Base-by-base conservation (phyloP, 2,113 vertebrate genomes). In the Rhynchomys soricoides region DNA sequence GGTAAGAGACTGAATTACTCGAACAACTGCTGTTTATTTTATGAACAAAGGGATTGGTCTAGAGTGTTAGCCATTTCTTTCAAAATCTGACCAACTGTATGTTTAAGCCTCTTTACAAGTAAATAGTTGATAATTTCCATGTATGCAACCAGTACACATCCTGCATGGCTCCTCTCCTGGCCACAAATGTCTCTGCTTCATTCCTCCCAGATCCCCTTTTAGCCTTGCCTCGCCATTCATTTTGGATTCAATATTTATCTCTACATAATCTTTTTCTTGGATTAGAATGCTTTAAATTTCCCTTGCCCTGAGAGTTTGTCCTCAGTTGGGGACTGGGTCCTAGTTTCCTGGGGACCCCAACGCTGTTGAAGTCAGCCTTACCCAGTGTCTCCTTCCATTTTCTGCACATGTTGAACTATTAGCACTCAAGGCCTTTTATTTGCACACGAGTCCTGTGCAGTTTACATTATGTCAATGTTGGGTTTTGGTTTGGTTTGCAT, bases 1-100 rank as follows among this genome's bases (percentile, higher is more conserved):
- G 50, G n/a, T 78, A 92, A 86, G 31, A 31, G 55, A 26, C 50
- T 93, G 87, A 98, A 97, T 98, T 98, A 97, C 75, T 93, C 59
- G 83, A 79, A 71, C n/a, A 29, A 75, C 22, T 75, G 19, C 40
- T 82, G 52, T 91, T 95, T 91, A 24, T 86, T 95, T 92, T 96
- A 21, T 93, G 87, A 43, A 74, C 71, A 95, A 73, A 90, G 1
- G 31, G 57, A 86, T 96, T 90, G 93, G 75, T 90, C 5, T 79
- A 66, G 5, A 78, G 29, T 8, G 79, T 81, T 89, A 34, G 31
- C 7, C 64, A 52, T 94, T 94, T 83, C n/a, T 81, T 93, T 78
- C 26, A 5, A 82, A 15, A 89, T 94, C 6, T 93, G 37, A 77
- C 57, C 74, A 64, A 11, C 34, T 62, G 22, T 64, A 37, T 34